Conservation (phyloP, 2,888 invertebrate species). For the Meteorus colon region DNA sequence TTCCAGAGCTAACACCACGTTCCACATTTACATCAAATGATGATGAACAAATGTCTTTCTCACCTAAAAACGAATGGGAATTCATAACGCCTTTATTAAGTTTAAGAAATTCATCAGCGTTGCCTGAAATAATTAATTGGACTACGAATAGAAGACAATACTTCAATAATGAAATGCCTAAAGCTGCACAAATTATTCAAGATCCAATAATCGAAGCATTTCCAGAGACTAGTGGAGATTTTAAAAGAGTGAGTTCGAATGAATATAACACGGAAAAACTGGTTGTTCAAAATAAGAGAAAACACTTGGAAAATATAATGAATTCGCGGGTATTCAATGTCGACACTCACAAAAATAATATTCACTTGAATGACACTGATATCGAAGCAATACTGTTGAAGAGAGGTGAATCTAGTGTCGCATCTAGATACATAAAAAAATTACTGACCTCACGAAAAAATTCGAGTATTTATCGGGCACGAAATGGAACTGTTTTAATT, state of each 20-base stretch:
- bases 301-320: too few relatives aligned
- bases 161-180: neutral
- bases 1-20: slow-evolving; percentile 35
- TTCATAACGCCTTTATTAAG: neutral
- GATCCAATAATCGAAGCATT: slow-evolving; percentile 3
- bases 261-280: neutral
- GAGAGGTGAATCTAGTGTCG: slow-evolving; percentile 5
- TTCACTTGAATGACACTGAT: neutral
- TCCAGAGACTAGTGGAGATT: neutral
- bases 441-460: slow-evolving; percentile 1
- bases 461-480: neutral
- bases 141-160: neutral
- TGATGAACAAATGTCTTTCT: neutral
- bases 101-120: neutral
- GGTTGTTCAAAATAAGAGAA: neutral
- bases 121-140: neutral
- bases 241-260: neutral
- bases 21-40: neutral
- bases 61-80: slow-evolving; percentile 29
- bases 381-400: neutral
- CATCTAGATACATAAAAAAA: neutral
- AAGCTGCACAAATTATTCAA: neutral
- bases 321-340: too few relatives aligned
- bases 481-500: neutral
- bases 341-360: too few relatives aligned